Evolutionary conservation across 2,888 invertebrate genomes (phyloP), one percentile per base, ranked within the genome.

Genomic region (Amiota communis): DNA sequence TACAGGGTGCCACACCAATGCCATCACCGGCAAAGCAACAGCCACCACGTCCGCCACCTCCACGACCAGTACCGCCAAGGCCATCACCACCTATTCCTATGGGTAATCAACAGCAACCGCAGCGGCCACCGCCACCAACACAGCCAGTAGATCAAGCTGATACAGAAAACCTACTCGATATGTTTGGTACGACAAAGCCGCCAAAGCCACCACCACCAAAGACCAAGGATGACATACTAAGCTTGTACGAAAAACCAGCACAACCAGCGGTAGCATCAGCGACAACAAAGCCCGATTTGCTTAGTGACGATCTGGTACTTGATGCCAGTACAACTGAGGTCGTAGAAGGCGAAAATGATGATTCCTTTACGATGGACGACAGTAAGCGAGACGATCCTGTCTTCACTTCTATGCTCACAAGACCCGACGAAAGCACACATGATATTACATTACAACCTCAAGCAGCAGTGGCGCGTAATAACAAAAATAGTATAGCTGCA

Each of bases 171-270:
- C 87, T 93, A 2, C 92, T 93, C 74, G 93, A 92, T 75, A 89
- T 90, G 88, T 90, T 90, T 75, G 90, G 90, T 1, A 86, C 86
- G 68, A 77, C 91, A 3, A 91, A 92, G 20, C 92, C 90, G n/a
- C 80, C 92, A 1, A 91, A 90, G 70, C 92, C 92, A 2, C 89
- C 90, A 36, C 86, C 89, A 4, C 90, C 89, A 67, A 92, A 93
- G 57, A 91, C 91, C 8, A 93, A 92, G 75, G 92, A 92, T 85
- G 93, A 91, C 65, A 93, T 93, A 71, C 83, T 93, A 53, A 93
- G 92, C 84, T 87, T 93, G 63, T 93, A 92, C 77, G 85, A 87
- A 65, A 88, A 89, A 75, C 88, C 89, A 8, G 73, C 85, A 8
- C 82, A 79, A 68, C 80, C 86, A 10, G 36, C 36, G 36, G 88